Evolutionary conservation across 2,888 invertebrate genomes (phyloP).

Genomic region (Lamellibrachia satsuma): DNA sequence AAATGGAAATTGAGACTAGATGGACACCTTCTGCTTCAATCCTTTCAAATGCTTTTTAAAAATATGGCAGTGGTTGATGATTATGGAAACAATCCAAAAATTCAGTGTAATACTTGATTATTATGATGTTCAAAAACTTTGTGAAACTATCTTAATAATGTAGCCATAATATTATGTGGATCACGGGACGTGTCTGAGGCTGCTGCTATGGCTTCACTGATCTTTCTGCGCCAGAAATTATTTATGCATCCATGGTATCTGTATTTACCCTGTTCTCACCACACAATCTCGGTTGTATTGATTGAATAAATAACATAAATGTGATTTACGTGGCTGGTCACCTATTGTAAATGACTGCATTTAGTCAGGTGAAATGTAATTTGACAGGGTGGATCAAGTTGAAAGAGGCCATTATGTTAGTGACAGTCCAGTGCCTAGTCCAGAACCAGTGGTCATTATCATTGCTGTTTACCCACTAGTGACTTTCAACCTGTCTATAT

Average conservation of each 20-base stretch:
- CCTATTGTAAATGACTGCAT: not conserved
- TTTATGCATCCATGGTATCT: not conserved
- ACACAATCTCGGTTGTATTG: not conserved
- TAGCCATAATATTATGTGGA: too few relatives aligned
- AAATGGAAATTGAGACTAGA: too few relatives aligned
- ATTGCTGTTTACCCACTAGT: too few relatives aligned
- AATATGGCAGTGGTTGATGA: too few relatives aligned
- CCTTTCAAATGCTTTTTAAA: too few relatives aligned
- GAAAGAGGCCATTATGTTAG: not conserved
- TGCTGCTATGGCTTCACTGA: not conserved
- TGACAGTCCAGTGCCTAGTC: not conserved
- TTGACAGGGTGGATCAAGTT: not conserved
- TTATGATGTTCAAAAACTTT: too few relatives aligned
- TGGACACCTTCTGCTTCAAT: too few relatives aligned
- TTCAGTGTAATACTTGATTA: too few relatives aligned
- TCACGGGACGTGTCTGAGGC: not conserved
- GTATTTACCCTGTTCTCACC: not conserved
- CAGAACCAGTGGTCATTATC: too few relatives aligned
- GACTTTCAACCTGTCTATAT: too few relatives aligned
- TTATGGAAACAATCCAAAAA: too few relatives aligned
- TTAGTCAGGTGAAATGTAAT: not conserved
- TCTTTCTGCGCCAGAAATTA: not conserved
- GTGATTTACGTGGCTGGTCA: not conserved
- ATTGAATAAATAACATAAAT: conserved; percentile 6
- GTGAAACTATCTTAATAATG: too few relatives aligned